A percentile compares a stretch with the other conserved stretches of the same genome.
These are phyloP conservation scores for Palaemon carinicauda DNA, from an alignment of 1,140 invertebrate genomes.

Conservation along the genomic window DNA sequence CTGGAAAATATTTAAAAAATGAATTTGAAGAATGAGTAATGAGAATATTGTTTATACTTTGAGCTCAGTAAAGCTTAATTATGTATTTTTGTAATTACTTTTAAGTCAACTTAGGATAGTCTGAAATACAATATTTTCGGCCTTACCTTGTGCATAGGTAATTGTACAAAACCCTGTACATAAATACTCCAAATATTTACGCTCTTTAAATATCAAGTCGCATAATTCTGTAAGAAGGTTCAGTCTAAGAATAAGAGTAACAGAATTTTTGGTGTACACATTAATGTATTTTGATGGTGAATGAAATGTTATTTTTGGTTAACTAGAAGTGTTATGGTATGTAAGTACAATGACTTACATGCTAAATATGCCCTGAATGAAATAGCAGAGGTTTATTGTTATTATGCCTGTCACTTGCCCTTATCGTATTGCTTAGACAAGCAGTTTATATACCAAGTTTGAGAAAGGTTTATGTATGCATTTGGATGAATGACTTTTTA, in stretches of 20 bases:
- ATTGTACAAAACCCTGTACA: constrained; percentile 53
- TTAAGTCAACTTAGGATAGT: constrained; percentile 55
- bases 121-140: constrained; percentile 55
- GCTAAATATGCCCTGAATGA: background rate
- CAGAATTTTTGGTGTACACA: background rate
- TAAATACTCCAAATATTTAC: constrained; percentile 38
- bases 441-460: background rate
- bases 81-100: constrained; percentile 58
- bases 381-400: background rate
- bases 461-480: no score
- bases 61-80: constrained; percentile 56
- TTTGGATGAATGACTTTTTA: constrained; percentile 33
- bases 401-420: background rate
- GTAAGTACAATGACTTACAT: constrained; percentile 7
- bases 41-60: constrained; percentile 55
- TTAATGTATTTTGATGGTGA: background rate
- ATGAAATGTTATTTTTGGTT: background rate
- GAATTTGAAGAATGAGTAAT: constrained; percentile 48
- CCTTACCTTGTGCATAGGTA: constrained; percentile 56
- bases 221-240: background rate
- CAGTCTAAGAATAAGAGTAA: constrained; percentile 26
- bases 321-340: background rate
- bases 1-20: constrained; percentile 26
- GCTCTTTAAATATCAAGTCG: constrained; percentile 24
- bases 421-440: constrained; percentile 26